Percentiles rank a stretch among this genome's conserved stretches.
Conservation (phyloP, 2,797 vertebrate genomes). For the Danio choprae region DNA sequence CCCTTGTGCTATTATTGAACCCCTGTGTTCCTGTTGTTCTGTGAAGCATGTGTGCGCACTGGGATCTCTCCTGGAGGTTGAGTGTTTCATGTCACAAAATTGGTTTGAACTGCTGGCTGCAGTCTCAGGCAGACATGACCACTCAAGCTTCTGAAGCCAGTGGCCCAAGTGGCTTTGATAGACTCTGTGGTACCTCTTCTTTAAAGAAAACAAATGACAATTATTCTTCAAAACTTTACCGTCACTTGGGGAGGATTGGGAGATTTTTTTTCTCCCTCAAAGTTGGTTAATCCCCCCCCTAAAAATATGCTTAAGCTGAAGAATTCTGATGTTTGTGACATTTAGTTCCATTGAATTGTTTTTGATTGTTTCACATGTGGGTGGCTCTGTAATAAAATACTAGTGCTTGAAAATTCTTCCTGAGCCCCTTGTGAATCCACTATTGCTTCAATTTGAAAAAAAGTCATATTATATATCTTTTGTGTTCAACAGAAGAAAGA, state of each 20-base stretch:
- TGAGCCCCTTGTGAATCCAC: neutral
- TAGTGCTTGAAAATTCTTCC: neutral
- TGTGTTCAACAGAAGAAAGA: too few relatives aligned
- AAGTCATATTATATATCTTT: too few relatives aligned
- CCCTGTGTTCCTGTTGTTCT: constrained; percentile 33
- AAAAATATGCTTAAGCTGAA: neutral
- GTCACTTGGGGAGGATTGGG: neutral
- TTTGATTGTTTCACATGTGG: neutral
- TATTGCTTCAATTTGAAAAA: too few relatives aligned
- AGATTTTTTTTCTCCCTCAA: neutral
- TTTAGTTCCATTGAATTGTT: neutral
- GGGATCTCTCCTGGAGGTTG: constrained; percentile 74
- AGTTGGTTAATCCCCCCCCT: neutral
- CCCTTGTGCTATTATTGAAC: constrained; percentile 66
- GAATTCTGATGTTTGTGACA: neutral
- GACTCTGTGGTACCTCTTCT: constrained; percentile 31
- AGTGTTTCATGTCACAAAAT: constrained; percentile 82
- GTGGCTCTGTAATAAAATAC: neutral
- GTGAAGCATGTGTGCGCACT: constrained; percentile 70
- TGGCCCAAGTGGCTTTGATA: constrained; percentile 23
- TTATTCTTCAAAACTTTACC: constrained; percentile 10
- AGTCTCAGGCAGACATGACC: constrained; percentile 64
- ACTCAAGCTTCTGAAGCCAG: constrained; percentile 32
- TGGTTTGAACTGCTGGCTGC: constrained; percentile 79
- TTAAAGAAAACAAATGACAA: constrained; percentile 1